Base-by-base conservation (phyloP, 2,797 vertebrate genomes). In the Morus bassanus region DNA sequence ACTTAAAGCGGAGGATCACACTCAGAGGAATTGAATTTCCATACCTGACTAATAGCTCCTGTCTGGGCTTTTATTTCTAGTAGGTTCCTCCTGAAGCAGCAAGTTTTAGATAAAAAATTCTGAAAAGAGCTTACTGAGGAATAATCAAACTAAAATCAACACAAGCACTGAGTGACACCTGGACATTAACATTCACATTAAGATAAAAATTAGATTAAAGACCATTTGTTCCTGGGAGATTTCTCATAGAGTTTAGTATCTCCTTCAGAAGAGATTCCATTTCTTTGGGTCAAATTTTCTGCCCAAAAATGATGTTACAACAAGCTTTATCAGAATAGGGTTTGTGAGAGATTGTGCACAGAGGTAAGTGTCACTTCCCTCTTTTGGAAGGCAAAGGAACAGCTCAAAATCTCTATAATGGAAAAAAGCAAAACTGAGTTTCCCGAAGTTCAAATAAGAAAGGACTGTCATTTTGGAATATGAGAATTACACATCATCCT, bases 41-140 rank as follows among this genome's bases (percentile, higher is more conserved):
- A 78, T 93, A 92, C 69, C 73, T 96, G 68, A 85, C 48, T 93
- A 89, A 94, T 86, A 85, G 35, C 46, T 89, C 6, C 82, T 86
- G 54, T 90, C 75, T 92, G 46, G 1, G 5, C 18, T 84, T 68
- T n/a, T 24, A 65, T 76, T 94, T 94, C 73, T 91, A 67, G 37
- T n/a, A 37, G 9, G 23, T 63, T 85, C 73, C 43, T 93, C 53
- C 85, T 7, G 17, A 89, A 88, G 43, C 25, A 92, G 57, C 46
- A 79, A 88, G 35, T 54, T 88, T 69, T 63, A 23, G 46, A 46
- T 35, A 48, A 11, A 65, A 51, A 85, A 78, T 64, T 75, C 60
- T 60, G n/a, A 23, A 86, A 92, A 89, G 25, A 65, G 3, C 24
- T 82, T 19, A 53, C 33, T 43, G 30, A 80, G 41, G 57, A 85